These are phyloP conservation scores for Tetragnatha montana DNA, from an alignment of 2,888 invertebrate species.

Conservation along the genomic window DNA sequence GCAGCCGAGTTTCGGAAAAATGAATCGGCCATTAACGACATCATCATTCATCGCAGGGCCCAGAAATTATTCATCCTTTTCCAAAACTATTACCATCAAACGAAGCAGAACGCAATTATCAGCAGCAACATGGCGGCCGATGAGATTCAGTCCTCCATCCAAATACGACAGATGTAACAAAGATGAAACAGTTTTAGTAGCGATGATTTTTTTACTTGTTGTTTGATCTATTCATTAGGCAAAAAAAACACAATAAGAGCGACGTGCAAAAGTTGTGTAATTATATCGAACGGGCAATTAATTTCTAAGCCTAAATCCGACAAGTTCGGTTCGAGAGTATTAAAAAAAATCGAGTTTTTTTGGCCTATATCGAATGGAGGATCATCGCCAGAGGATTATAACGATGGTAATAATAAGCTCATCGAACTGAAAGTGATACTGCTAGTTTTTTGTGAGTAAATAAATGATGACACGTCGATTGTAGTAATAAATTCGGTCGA, in stretches of 20 bases:
- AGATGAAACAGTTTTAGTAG: not conserved
- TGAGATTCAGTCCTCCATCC: not conserved
- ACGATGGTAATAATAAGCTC: not conserved
- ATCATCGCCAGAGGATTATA: not conserved
- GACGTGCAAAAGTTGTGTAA: not conserved
- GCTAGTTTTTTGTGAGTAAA: not conserved
- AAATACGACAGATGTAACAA: not conserved
- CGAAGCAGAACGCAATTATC: slow-evolving; percentile 3
- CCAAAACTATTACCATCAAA: not conserved
- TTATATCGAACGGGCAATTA: not conserved
- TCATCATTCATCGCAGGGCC: not conserved
- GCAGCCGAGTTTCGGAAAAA: not conserved
- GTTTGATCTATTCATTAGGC: not conserved
- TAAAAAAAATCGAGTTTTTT: not conserved
- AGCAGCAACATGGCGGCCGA: not conserved
- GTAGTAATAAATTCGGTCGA: not conserved
- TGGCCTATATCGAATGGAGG: not conserved
- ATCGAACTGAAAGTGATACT: not conserved
- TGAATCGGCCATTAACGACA: not conserved
- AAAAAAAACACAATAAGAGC: not conserved
- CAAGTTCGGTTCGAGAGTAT: not conserved
- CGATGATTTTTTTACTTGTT: not conserved
- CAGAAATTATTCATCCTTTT: not conserved
- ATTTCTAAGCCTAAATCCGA: not conserved
- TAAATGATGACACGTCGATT: not conserved